phyloP scores from a whole-genome alignment of 2,888 invertebrate species.

The Cordylochernes scorpioides region DNA sequence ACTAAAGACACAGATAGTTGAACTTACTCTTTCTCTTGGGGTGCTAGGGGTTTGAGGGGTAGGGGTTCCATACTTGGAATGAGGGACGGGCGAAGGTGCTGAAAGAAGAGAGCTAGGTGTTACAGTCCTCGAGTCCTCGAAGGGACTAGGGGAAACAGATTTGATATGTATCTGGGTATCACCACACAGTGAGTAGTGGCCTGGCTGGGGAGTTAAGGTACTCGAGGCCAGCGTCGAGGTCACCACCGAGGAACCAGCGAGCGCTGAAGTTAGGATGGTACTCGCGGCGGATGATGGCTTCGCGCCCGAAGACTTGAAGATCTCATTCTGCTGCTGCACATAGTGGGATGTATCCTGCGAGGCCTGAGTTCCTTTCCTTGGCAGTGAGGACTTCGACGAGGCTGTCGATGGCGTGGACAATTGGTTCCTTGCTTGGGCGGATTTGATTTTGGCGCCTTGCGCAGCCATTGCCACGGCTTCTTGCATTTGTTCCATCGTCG shows the following conservation, averaged over 20 bases:
- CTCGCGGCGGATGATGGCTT: neutral
- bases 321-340: neutral
- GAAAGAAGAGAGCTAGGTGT: too few species aligned
- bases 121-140: too few species aligned
- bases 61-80: too few species aligned
- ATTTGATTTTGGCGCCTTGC: slow-evolving; percentile 12
- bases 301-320: neutral
- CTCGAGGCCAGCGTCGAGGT: neutral
- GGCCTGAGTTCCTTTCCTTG: neutral
- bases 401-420: neutral
- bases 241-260: neutral
- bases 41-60: too few species aligned
- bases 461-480: slow-evolving; percentile 13
- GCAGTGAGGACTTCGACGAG: neutral
- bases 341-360: neutral
- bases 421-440: slow-evolving; percentile 3
- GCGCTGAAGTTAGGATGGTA: neutral
- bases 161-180: too few species aligned
- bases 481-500: slow-evolving; percentile 15
- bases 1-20: too few species aligned
- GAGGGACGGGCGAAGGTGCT: too few species aligned
- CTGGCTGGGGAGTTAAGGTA: neutral
- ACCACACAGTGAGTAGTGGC: too few species aligned
- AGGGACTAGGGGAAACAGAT: too few species aligned
- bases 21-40: too few species aligned